Evolutionary conservation across 2,888 invertebrate species (phyloP), one percentile per base, ranked within the genome.

Genomic region (Matsumyia berberina): DNA sequence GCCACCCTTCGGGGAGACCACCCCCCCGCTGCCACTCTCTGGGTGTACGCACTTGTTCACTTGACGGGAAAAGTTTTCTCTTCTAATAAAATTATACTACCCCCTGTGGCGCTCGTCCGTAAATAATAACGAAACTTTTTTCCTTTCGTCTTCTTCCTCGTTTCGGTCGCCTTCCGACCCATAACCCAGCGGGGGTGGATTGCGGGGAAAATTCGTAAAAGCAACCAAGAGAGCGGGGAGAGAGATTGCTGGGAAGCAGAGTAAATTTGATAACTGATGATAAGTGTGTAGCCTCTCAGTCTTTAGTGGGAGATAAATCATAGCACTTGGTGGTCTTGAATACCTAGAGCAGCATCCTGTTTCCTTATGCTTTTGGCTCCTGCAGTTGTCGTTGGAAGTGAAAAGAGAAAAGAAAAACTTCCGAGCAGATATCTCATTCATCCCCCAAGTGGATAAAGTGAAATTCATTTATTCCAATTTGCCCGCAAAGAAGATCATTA

Each of bases 211-310:
- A 53, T 53, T 49, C 33, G 11, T 37, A 17, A 37, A 37, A 29
- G 37, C 15, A 31, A 58, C 2, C 11, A 6, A 46, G 37, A 51
- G 39, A 39, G 46, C 33, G 19, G 17, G 39, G 39, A 39, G 37
- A 55, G 44, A 33, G 19, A 31, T 29, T 44, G 19, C 31, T 8
- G 42, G n/a, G 15, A 53, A 62, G 44, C 39, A 64, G 19, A 76
- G 82, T 77, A 72, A 82, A 82, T 82, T 77, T 82, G 77, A 77
- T 77, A 82, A 77, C 66, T 70, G 70, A 69, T 72, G 82, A 82
- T 82, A 82, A 77, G 82, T 77, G 77, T 62, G 51, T 49, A 62
- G 72, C 53, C 64, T 53, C 66, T 46, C 44, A 39, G 46, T 72
- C 72, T 66, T 60, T 77, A 73, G 37, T 53, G 39, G 51, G 24